Evolutionary conservation across 1,140 invertebrate genomes (phyloP), one percentile per base, ranked within the genome.

Genomic region (Atta texana): DNA sequence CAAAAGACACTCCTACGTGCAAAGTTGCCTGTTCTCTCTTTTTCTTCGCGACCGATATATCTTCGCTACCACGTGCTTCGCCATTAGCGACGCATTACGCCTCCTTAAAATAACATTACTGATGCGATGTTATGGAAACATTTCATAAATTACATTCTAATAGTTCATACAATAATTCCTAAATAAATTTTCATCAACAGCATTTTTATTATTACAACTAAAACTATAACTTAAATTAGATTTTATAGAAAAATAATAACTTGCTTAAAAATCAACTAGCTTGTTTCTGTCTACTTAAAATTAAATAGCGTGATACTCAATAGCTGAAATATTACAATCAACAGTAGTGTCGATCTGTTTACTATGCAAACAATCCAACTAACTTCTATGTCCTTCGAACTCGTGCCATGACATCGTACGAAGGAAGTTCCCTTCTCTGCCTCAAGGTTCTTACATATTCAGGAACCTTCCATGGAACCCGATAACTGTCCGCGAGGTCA

Each of bases 1-100:
- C 89, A 84, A 72, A 14, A 72, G 92, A 86, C 93, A 94, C 93
- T 91, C 93, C 93, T 93, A 92, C 89, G 90, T 82, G 90, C 87
- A 84, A 90, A 91, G 77, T 81, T 87, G 89, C 72, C 66, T 24
- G 61, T 75, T 51, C 49, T 12, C 63, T 84, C 53, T 78, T 84
- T 24, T 66, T 66, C 64, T 55, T 69, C 59, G 24, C 34, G 59
- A 5, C 64, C 63, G 69, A 71, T 84, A 71, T 71, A 51, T 49
- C 80, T 49, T 59, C 44, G 68, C 39, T 51, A 61, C 59, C 51
- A 69, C 49, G 74, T 28, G 34, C 31, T 66, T 51, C 61, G 71
- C 57, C 86, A 57, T 75, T 74, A 76, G 77, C 69, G 31, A 76
- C 59, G 59, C 61, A 68, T 49, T 61, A 59, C 68, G 57, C 14